Evolutionary conservation across 2,113 vertebrate species (phyloP), one percentile per base, ranked within the genome.

Genomic region (Boulengeromyrus knoepffleri): DNA sequence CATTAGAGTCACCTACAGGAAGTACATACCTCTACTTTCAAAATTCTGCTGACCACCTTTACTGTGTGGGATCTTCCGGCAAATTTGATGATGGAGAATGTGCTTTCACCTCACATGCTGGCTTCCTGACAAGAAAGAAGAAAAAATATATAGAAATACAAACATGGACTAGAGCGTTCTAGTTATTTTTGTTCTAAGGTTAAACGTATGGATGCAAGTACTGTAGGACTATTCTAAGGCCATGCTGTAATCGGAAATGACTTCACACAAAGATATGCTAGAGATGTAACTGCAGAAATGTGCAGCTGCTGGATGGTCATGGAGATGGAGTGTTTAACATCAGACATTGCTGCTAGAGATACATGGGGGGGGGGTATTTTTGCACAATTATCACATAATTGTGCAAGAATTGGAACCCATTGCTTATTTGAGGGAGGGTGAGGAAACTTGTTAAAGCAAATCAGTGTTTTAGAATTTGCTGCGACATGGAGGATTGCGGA

Each of bases 181-280:
- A 95, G 95, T 93, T 93, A 92, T 92, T 95, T 92, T 95, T 94
- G 94, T 95, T 95, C 95, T 96, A 93, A 92, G 92, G 94, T 84
- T 88, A 90, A 91, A 70, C 92, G 92, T 94, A 89, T 42, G 36
- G 49, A 89, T 39, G 47, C 45, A 84, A 89, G 88, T 83, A 53
- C 21, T 39, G 36, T 89, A 84, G 88, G 70, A 89, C 19, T 80
- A 27, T 89, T 19, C 49, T 39, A 87, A 56, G 46, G 13, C 85
- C 19, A 46, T 5, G 21, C 21, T 47, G 21, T 4, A 85, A 3
- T 24, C 1, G 9, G 2, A 45, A 47, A 21, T 85, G 83, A 85
- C 42, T 39, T 45, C 46, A n/a, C 47, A 24, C 9, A 46, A 50
- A 49, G 83, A 46, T 24, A 21, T 50, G n/a, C 46, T 27, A 21